Evolutionary conservation across 35 echinoderm and acorn worm genomes (phyloP), one percentile per base, ranked within the genome.

Genomic region (Patiria miniata): DNA sequence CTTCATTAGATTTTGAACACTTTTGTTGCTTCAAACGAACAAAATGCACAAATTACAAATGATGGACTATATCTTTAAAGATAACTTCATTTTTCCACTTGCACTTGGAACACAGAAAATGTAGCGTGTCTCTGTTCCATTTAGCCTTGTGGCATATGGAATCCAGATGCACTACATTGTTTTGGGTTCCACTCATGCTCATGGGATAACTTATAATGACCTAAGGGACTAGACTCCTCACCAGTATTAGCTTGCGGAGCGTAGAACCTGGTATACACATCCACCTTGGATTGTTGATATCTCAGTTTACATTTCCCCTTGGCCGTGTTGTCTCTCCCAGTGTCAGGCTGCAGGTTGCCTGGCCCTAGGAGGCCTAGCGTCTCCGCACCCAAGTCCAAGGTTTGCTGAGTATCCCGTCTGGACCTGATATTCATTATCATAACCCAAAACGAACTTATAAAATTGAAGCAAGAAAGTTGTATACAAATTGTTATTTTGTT

Each of bases 201-300:
- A n/a, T n/a, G n/a, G n/a, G 22, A 12, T 14, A 12, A 58, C 12
- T 58, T 58, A 14, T 58, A n/a, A 58, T 58, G 12, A 58, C n/a
- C n/a, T n/a, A n/a, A n/a, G n/a, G n/a, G 14, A 81, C 3, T 30
- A 1, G 42, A 6, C 26, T 17, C 76, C 61, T 90, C 61, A 90
- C 88, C 79, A 17, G 81, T 84, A 51, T 84, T 84, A 16, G 80
- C 88, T 32, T 90, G 61, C 15, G 90, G 90, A 37, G 90, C 85
- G 47, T 92, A 87, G 61, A 92, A 92, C 37, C 90, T 60, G 9
- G 90, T 92, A 40, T 92, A 92, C 7, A 92, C 79, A 1, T 69
- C 33, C 33, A 92, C 85, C 39, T 61, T 68, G n/a, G 77, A n/a
- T 34, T 87, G 77, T 47, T 92, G 90, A 51, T 92, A 81, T 53